phyloP scores from a whole-genome alignment of 2,797 vertebrate species.

The Peromyscus nudipes region DNA sequence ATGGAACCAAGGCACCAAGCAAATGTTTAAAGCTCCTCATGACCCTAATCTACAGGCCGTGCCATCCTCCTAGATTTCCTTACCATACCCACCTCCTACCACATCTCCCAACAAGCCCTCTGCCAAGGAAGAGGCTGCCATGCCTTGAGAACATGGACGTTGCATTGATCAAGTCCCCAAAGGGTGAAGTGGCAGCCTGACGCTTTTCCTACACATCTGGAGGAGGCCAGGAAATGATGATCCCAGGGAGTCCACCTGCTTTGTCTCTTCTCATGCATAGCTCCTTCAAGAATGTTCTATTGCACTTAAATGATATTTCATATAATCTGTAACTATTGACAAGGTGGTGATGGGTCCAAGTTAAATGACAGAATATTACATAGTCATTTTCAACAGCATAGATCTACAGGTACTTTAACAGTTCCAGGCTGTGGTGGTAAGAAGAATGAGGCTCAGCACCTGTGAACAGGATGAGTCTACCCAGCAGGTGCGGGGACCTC shows the following conservation, averaged over 20 bases:
- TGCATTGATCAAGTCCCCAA: fast-evolving
- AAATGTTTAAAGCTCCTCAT: background rate
- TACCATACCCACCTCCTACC: no score
- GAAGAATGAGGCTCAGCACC: background rate
- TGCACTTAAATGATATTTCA: no score
- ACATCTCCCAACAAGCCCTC: background rate
- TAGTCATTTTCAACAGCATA: background rate
- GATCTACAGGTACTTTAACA: background rate
- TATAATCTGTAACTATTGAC: background rate
- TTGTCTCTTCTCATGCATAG: fast-evolving
- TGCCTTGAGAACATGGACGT: background rate
- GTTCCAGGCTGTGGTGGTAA: no score
- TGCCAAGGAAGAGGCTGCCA: background rate
- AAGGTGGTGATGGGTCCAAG: fast-evolving
- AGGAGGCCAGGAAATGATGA: fast-evolving
- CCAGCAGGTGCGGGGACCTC: background rate
- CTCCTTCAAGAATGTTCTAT: background rate
- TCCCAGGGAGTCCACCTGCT: fast-evolving
- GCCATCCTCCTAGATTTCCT: background rate
- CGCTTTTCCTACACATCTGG: background rate
- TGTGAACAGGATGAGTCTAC: fast-evolving
- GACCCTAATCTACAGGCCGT: background rate
- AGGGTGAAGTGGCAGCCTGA: background rate
- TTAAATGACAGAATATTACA: background rate
- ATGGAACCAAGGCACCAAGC: no score